Percentiles rank a stretch among this genome's conserved stretches.
Conservation (phyloP, 2,113 vertebrate species). For the Gadus macrocephalus region DNA sequence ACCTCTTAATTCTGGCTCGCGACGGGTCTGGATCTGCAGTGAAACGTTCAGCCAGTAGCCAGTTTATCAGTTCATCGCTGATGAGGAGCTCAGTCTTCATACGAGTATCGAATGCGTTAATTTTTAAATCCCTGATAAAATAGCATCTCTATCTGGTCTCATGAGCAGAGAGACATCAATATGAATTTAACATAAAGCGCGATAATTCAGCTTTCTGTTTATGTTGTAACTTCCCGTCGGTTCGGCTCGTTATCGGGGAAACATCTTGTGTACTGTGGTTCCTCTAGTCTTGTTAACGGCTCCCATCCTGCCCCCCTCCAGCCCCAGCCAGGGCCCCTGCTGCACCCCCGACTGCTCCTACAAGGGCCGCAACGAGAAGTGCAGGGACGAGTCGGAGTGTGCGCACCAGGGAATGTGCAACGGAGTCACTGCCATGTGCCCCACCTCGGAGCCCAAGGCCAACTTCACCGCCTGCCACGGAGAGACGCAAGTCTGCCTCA, state of each 20-base stretch:
- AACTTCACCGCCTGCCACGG: conserved; percentile 96
- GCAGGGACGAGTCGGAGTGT: conserved; percentile 93
- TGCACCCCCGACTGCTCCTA: conserved; percentile 80
- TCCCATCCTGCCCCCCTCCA: conserved; percentile 43
- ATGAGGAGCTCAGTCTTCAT: too few species aligned
- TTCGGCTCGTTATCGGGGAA: too few species aligned
- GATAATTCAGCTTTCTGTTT: too few species aligned
- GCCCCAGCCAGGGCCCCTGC: conserved; percentile 96
- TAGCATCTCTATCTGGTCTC: too few species aligned
- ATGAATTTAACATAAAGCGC: too few species aligned
- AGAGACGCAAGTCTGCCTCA: conserved; percentile 96
- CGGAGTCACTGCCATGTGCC: conserved; percentile 82
- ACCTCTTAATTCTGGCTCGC: neutral
- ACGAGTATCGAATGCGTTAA: too few species aligned
- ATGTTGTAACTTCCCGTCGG: too few species aligned
- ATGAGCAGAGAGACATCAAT: too few species aligned
- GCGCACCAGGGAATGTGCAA: conserved; percentile 89
- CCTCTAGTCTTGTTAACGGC: too few species aligned
- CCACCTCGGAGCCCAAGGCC: conserved; percentile 85
- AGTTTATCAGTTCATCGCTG: too few species aligned
- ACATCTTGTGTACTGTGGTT: too few species aligned
- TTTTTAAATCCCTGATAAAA: too few species aligned
- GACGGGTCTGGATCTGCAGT: neutral
- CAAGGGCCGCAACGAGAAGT: conserved; percentile 82
- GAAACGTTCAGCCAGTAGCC: neutral